A percentile compares a stretch with the other conserved stretches of the same genome.
Evolutionary conservation across 1,140 invertebrate species (phyloP).

Genomic region (Leptopilina clavipes): DNA sequence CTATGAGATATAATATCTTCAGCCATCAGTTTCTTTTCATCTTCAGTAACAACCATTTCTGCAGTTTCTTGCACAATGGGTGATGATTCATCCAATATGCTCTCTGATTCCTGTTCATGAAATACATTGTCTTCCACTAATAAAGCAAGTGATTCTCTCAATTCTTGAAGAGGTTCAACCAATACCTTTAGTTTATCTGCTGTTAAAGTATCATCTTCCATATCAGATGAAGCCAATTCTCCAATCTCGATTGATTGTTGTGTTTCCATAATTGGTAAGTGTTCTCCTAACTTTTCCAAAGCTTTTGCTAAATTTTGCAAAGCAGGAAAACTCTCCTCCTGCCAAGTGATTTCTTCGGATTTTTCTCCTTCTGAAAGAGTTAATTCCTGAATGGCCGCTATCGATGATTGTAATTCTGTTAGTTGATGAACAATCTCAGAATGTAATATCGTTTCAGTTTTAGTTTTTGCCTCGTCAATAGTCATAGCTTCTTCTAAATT

Average conservation of each 20-base stretch:
- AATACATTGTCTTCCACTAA: conserved; percentile 67
- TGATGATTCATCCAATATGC: conserved; percentile 36
- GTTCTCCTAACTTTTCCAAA: conserved; percentile 70
- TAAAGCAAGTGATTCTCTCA: conserved; percentile 75
- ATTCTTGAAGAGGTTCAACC: conserved; percentile 73
- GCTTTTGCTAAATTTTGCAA: conserved; percentile 74
- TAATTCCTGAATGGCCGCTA: conserved; percentile 68
- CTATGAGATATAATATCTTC: not conserved
- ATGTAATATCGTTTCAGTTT: conserved; percentile 47
- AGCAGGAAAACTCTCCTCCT: conserved; percentile 66
- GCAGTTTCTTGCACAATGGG: not conserved
- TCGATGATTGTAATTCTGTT: conserved; percentile 66
- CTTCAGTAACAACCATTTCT: not conserved
- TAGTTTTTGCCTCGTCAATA: conserved; percentile 46
- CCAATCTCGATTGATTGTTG: conserved; percentile 52
- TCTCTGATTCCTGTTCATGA: conserved; percentile 46
- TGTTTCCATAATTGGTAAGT: conserved; percentile 57
- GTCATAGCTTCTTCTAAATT: conserved; percentile 47
- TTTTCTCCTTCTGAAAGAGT: conserved; percentile 54
- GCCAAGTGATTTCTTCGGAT: conserved; percentile 50
- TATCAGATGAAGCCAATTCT: conserved; percentile 46
- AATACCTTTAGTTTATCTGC: conserved; percentile 62
- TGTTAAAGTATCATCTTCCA: conserved; percentile 34
- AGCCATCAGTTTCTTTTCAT: not conserved
- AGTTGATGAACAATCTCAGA: conserved; percentile 62